Percentiles rank a stretch among this genome's conserved stretches.
These are phyloP conservation scores for Stylophora pistillata DNA, from an alignment of 64 coral and sea anemone species.

Conservation along the genomic window DNA sequence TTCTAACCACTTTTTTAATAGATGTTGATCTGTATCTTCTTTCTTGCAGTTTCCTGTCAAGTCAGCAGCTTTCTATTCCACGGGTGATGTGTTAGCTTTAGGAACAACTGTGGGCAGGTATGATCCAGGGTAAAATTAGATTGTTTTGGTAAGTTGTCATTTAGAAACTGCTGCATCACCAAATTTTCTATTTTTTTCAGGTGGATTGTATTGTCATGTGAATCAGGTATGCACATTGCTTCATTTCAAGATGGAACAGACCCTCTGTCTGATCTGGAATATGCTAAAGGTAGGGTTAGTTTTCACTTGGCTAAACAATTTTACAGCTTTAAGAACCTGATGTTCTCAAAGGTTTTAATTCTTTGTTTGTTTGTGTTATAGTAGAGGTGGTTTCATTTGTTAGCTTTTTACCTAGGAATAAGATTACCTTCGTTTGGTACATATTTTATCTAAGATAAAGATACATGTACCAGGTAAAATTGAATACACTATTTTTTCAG, in stretches of 20 bases:
- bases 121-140: background rate
- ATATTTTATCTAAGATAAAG: too few relatives aligned
- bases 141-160: background rate
- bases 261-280: slow-evolving; percentile 80
- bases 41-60: slow-evolving; percentile 67
- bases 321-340: background rate
- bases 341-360: too few relatives aligned
- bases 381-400: too few relatives aligned
- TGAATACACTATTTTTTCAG: too few relatives aligned
- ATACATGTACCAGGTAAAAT: too few relatives aligned
- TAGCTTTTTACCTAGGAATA: too few relatives aligned
- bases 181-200: slow-evolving; percentile 13
- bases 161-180: background rate
- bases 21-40: too few relatives aligned
- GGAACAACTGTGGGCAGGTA: slow-evolving; percentile 82
- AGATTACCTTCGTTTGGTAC: too few relatives aligned
- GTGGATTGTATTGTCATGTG: slow-evolving; percentile 79
- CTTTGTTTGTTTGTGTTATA: too few relatives aligned
- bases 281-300: slow-evolving; percentile 68
- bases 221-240: slow-evolving; percentile 70
- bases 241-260: slow-evolving; percentile 83
- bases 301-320: background rate
- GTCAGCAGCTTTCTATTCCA: slow-evolving; percentile 68
- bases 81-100: slow-evolving; percentile 66
- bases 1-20: too few relatives aligned